Evolutionary conservation across 53 echinoderm and acorn worm genomes (phyloP).

Genomic region (Zoroaster sp.): DNA sequence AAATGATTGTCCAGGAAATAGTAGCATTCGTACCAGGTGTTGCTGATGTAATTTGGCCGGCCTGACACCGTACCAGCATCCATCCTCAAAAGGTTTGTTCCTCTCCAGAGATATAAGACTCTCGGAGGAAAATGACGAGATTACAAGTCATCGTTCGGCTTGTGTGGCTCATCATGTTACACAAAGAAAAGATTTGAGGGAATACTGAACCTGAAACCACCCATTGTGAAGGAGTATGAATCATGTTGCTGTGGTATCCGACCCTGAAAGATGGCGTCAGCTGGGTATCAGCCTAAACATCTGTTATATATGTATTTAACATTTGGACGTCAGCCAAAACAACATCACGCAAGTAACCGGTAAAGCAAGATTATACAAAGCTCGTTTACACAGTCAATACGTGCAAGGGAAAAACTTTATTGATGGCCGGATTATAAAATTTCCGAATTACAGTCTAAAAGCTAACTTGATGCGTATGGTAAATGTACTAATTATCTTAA

Average conservation of each 20-base stretch:
- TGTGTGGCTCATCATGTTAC: not conserved
- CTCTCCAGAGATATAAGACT: not conserved
- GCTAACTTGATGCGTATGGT: too few species aligned
- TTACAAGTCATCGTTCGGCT: not conserved
- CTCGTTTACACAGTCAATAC: too few species aligned
- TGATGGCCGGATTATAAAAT: too few species aligned
- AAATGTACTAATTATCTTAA: too few species aligned
- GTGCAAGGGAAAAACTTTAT: too few species aligned
- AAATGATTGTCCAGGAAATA: not conserved
- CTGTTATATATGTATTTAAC: too few species aligned
- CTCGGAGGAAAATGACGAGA: slow-evolving; percentile 26
- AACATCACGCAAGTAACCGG: too few species aligned
- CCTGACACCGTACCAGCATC: not conserved
- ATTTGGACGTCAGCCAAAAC: too few species aligned
- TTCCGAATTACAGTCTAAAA: too few species aligned
- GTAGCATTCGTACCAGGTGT: not conserved
- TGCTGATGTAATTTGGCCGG: not conserved
- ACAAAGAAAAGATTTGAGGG: not conserved
- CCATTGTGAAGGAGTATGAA: too few species aligned
- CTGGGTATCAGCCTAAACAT: not conserved
- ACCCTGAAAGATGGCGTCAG: not conserved
- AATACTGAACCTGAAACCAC: too few species aligned
- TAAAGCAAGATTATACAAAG: too few species aligned
- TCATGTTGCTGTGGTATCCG: not conserved
- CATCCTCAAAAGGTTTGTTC: not conserved